Evolutionary conservation across 2,113 vertebrate genomes (phyloP).

Genomic region (Orthonyx spaldingii): DNA sequence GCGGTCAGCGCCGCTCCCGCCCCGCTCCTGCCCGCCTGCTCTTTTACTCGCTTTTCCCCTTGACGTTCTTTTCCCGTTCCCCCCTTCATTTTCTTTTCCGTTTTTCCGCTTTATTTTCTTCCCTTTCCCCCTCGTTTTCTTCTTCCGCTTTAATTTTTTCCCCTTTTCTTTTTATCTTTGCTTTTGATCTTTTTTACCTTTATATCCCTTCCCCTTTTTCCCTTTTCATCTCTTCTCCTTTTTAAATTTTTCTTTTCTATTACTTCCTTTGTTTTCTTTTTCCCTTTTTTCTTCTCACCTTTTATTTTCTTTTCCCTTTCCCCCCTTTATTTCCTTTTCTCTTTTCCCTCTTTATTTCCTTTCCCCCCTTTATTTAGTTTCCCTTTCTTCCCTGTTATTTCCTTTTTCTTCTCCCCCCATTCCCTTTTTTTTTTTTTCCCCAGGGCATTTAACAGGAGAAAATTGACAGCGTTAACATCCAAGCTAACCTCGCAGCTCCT

Average conservation of each 20-base stretch:
- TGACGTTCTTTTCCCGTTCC: rapidly evolving
- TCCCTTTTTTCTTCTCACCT: neutral
- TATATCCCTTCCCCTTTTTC: neutral
- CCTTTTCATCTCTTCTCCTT: neutral
- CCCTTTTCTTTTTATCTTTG: too few relatives aligned
- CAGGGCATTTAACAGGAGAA: conserved; percentile 70
- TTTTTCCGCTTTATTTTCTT: neutral
- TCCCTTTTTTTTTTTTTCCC: neutral
- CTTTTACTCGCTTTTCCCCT: rapidly evolving
- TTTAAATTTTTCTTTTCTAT: neutral
- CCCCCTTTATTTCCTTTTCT: neutral
- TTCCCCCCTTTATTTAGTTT: neutral
- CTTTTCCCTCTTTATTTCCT: neutral
- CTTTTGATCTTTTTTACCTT: neutral
- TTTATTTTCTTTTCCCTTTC: neutral
- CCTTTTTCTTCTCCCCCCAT: rapidly evolving
- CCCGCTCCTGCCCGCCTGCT: rapidly evolving
- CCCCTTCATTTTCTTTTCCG: neutral
- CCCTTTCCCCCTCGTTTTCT: neutral
- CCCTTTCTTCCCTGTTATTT: neutral
- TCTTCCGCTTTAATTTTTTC: rapidly evolving
- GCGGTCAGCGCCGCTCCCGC: neutral
- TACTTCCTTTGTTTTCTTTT: neutral
- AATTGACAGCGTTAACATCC: conserved; percentile 75
- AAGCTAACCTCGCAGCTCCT: conserved; percentile 73